Evolutionary conservation across 2,888 invertebrate species (phyloP).

Genomic region (Cheilosia vulpina): DNA sequence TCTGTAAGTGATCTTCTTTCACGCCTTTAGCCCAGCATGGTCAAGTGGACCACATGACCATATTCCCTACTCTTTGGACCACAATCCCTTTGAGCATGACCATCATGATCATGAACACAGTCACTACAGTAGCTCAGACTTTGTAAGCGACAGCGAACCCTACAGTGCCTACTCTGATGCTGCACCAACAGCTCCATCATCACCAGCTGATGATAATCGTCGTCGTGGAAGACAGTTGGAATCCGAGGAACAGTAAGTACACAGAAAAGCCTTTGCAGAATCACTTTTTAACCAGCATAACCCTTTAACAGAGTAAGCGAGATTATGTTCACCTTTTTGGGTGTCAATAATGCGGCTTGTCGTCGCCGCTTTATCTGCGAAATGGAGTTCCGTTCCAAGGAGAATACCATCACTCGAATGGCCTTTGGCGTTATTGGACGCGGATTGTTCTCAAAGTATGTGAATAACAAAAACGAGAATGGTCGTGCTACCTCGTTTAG

Average conservation of each 20-base stretch:
- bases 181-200: slow-evolving; percentile 43
- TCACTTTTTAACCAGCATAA: not conserved
- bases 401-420: slow-evolving; percentile 81
- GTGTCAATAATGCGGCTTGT: slow-evolving; percentile 82
- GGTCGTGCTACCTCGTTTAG: slow-evolving; percentile 79
- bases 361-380: slow-evolving; percentile 85
- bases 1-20: not conserved
- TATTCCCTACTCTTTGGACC: slow-evolving; percentile 78
- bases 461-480: slow-evolving; percentile 78
- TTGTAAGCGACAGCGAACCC: slow-evolving; percentile 75
- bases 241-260: slow-evolving; percentile 80
- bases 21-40: slow-evolving; percentile 77
- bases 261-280: not conserved
- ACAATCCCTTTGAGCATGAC: slow-evolving; percentile 79
- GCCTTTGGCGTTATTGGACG: slow-evolving; percentile 82
- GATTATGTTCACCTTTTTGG: slow-evolving; percentile 82
- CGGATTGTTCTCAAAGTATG: slow-evolving; percentile 81
- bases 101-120: slow-evolving; percentile 77
- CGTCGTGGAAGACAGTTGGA: slow-evolving; percentile 74
- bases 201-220: slow-evolving; percentile 76
- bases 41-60: slow-evolving; percentile 77
- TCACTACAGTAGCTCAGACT: slow-evolving; percentile 78
- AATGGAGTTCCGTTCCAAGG: slow-evolving; percentile 83
- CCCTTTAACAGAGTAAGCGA: slow-evolving; percentile 80
- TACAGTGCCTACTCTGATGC: slow-evolving; percentile 68